Evolutionary conservation across 2,113 vertebrate genomes (phyloP), one percentile per base, ranked within the genome.

Genomic region (Brevimyrus niger): DNA sequence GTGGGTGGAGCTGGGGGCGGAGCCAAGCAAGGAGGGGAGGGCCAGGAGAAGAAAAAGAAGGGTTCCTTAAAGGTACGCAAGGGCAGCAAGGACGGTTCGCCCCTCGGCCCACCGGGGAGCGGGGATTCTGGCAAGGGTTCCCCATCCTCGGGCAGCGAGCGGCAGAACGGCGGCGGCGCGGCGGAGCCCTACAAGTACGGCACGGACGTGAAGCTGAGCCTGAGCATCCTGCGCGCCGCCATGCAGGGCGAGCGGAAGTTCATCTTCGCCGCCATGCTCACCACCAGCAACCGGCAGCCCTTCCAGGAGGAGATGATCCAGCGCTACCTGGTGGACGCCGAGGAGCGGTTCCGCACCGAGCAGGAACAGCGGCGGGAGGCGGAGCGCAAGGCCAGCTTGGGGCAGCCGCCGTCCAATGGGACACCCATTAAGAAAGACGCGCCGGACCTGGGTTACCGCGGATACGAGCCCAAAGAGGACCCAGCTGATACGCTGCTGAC

Each of bases 261-360:
- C 91, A 96, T 99, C 93, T 97, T 99, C 0, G 95, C 97, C 2
- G 95, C 97, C 38, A 95, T 97, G 38, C 96, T 99, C 91, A 97
- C 97, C 61, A 98, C 97, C 93, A 97, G 97, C 93, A 95, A 94
- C 93, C 94, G 97, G 3, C 98, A 99, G 94, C 98, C 97, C 15
- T 99, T 97, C 93, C 98, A 99, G 94, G 97, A 99, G 94, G 98
- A 99, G 95, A 98, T 99, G 98, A 99, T 99, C 95, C 97, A 98
- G 90, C 93, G 96, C 87, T 99, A 99, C 95, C 96, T 99, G 0
- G 61, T 94, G 0, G 98, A 99, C 0, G 98, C 98, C 0, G 96
- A 99, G 94, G 97, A 98, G 0, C 96, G 98, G 5, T 99, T 98
- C 86, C 58, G 94, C 51, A 95, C 94, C 0, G 98, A 99, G 94